Base-by-base conservation (phyloP, 2,797 vertebrate species). In the Brachyrhaphis roseni region DNA sequence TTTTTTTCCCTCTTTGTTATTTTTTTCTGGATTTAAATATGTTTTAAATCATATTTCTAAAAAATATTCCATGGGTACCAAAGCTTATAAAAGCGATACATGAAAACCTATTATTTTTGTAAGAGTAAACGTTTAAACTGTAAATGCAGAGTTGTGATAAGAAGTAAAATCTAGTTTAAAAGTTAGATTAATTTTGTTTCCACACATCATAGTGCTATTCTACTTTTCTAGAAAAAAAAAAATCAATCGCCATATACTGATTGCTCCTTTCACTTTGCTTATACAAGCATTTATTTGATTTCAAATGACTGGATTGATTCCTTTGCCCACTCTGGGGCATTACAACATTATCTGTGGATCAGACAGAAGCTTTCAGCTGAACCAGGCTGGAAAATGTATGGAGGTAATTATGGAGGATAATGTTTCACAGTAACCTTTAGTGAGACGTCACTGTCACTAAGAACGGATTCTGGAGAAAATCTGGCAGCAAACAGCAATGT, bases 221-320 rank as follows among this genome's bases (percentile, higher is more conserved):
- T 70, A 43, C 36, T 41, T 70, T 70, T 70, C 39, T 43, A 10
- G 10, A 70, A 39, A n/a, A 55, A 8, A 26, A 64, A 64, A 46
- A 64, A 66, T 39, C 59, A 15, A n/a, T 51, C 12, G 26, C 34
- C 45, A 72, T 72, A 11, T 45, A 8, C 20, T 28, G 73, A 76
- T 66, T 76, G 18, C 57, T 47, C 10, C 41, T 75, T 53, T 26
- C 36, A 31, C 59, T 36, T 36, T 34, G 66, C 46, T 68, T 34
- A 45, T 16, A 39, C 31, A 36, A 76, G 64, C 74, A 76, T 47
- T 77, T 34, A 77, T 77, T 49, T 26, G 39, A 70, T 70, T 70
- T 41, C 20, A 23, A 70, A 70, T 70, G 66, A 28, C 39, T 43
- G 39, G 4, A 49, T 79, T 51, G 55, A 51, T 64, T 64, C 34